Conservation (phyloP, 1,140 invertebrate species). For the Grapholita molesta region DNA sequence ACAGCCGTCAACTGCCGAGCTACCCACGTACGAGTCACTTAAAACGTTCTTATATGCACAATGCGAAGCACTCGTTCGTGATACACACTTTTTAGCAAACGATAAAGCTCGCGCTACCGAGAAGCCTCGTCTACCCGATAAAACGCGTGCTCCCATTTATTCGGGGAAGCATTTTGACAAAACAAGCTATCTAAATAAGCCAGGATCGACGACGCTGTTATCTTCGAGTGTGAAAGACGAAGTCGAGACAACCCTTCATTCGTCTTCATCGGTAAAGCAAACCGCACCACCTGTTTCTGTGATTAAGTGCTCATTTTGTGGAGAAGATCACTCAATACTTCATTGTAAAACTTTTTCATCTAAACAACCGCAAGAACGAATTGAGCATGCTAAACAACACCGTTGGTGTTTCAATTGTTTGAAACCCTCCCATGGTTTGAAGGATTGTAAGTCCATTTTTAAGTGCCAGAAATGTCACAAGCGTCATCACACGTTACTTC, state of each 20-base stretch:
- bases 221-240: neutral
- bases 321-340: conserved; percentile 15
- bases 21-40: neutral
- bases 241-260: too few relatives aligned
- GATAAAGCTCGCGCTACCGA: neutral
- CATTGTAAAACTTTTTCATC: conserved; percentile 23
- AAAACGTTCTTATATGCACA: conserved; percentile 21
- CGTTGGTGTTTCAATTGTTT: conserved; percentile 33
- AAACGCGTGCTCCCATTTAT: neutral
- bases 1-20: neutral
- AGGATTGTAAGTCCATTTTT: conserved; percentile 29
- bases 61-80: neutral
- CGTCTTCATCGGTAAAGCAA: too few relatives aligned
- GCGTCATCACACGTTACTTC: conserved; percentile 25
- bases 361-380: conserved; percentile 32
- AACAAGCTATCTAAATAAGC: neutral
- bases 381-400: conserved; percentile 21
- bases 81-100: neutral
- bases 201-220: neutral
- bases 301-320: neutral
- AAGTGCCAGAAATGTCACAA: conserved; percentile 27
- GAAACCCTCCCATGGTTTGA: conserved; percentile 28
- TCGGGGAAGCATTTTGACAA: neutral
- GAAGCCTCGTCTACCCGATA: neutral
- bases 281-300: too few relatives aligned